Conservation (phyloP, 2,797 vertebrate genomes). For the Acrocephalus scirpaceus region DNA sequence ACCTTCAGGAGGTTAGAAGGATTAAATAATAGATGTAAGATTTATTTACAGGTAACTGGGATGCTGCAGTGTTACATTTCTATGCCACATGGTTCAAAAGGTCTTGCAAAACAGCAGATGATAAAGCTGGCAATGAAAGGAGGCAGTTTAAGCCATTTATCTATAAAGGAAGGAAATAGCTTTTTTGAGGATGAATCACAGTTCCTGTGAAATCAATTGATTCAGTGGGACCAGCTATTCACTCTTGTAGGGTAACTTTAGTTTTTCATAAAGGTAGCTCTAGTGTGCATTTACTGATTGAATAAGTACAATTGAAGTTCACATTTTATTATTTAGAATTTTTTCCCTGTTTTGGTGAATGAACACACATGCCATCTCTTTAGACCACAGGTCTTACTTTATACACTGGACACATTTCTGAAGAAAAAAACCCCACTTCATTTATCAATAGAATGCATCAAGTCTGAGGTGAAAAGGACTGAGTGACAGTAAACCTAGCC, state of each 20-base stretch:
- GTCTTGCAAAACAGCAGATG: background rate
- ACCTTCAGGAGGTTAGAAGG: constrained; percentile 31
- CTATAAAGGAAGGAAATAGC: background rate
- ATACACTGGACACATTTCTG: background rate
- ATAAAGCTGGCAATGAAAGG: background rate
- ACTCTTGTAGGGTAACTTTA: background rate
- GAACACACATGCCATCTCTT: background rate
- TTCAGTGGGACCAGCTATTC: background rate
- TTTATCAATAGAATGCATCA: background rate
- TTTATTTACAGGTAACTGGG: constrained; percentile 67
- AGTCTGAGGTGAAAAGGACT: background rate
- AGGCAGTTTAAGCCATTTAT: background rate
- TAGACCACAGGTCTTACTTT: background rate
- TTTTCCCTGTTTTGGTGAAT: background rate
- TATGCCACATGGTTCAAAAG: constrained; percentile 17
- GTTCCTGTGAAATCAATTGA: background rate
- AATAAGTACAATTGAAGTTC: background rate
- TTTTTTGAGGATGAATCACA: background rate
- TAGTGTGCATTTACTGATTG: background rate
- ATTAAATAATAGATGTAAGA: constrained; percentile 70
- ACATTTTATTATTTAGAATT: background rate
- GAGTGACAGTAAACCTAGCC: background rate
- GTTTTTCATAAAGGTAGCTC: background rate
- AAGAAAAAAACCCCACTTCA: accelerated
- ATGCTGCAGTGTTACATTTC: constrained; percentile 38